Percentiles rank a stretch among this genome's conserved stretches.
phyloP scores from a whole-genome alignment of 2,888 invertebrate species.

The Camptogramma bilineatum region DNA sequence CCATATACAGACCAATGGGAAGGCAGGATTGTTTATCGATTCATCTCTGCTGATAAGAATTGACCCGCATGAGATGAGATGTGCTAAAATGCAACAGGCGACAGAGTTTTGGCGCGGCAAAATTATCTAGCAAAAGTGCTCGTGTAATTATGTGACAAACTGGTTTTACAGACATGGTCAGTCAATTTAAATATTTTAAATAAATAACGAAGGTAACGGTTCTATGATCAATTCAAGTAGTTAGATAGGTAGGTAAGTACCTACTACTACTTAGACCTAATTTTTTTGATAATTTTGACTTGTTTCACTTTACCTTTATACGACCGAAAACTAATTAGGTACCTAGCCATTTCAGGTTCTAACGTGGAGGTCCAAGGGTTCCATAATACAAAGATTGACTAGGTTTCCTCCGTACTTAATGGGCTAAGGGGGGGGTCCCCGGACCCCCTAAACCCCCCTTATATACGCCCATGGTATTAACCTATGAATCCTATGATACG shows the following conservation, averaged over 20 bases:
- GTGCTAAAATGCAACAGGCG: constrained; percentile 45
- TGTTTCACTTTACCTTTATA: background rate
- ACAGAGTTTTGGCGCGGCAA: constrained; percentile 5
- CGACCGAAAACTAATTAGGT: background rate
- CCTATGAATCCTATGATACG: too few relatives aligned
- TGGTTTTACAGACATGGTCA: background rate
- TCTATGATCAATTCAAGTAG: background rate
- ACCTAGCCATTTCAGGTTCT: too few relatives aligned
- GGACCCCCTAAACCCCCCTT: too few relatives aligned
- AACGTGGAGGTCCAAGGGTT: too few relatives aligned
- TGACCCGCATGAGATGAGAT: constrained; percentile 48
- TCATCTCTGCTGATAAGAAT: constrained; percentile 57
- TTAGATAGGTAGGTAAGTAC: background rate
- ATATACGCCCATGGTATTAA: too few relatives aligned
- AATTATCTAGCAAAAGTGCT: background rate
- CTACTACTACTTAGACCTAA: background rate
- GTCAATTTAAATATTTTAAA: background rate
- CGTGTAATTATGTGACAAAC: background rate
- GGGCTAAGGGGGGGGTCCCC: too few relatives aligned
- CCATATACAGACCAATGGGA: constrained; percentile 63
- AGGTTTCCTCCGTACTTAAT: too few relatives aligned
- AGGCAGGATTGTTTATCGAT: constrained; percentile 59
- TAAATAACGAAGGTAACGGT: background rate
- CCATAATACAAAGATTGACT: too few relatives aligned
- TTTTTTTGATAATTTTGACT: background rate